Base-by-base conservation (phyloP, 2,888 invertebrate genomes). In the Orthosia cruda region DNA sequence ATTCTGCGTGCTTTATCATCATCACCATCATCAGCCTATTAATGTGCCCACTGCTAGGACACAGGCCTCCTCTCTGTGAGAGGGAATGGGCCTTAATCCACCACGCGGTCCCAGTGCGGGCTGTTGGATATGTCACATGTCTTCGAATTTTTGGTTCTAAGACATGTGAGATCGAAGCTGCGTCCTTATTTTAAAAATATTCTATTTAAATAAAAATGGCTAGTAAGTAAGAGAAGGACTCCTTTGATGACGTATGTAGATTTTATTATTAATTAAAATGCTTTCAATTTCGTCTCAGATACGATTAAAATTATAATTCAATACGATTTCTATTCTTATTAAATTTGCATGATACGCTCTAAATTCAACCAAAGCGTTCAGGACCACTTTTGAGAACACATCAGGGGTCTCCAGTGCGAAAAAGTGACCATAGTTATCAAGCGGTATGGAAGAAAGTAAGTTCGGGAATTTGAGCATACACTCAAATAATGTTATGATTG, bases 321-420 rank as follows among this genome's bases (percentile, higher is more conserved):
- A 12, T 5, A 55, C 2, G 54, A 61, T 49, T 54, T 54, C 23
- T 2, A 18, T 4, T 50, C 3, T 40, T 61, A 26, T 66, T 66
- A 2, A n/a, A n/a, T 55, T 70, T 20, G 45, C 57, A 47, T 77
- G 72, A 50, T 66, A 72, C 1, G 64, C 40, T 45, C 59, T 57
- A 54, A 82, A 83, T 26, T 74, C 52, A 1, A 13, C 49, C 20
- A 82, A 0, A 4, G 74, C 91, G 1, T 81, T 77, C 49, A 91
- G 73, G 0, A 99, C 92, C 87, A 98, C 98, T 5, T 97, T 93
- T 23, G 98, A 97, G 16, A 98, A 91, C 0, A 97, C 87, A 74
- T 97, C 89, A 0, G 99, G 98, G 67, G 97, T 95, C 92, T 99
- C 98, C 65, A 98, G 96, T 0, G 98, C 98, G 0, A 98, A 97